phyloP scores from a whole-genome alignment of 30 jellyfish, hydroid and myxozoan species.

The Chironex yamaguchii region DNA sequence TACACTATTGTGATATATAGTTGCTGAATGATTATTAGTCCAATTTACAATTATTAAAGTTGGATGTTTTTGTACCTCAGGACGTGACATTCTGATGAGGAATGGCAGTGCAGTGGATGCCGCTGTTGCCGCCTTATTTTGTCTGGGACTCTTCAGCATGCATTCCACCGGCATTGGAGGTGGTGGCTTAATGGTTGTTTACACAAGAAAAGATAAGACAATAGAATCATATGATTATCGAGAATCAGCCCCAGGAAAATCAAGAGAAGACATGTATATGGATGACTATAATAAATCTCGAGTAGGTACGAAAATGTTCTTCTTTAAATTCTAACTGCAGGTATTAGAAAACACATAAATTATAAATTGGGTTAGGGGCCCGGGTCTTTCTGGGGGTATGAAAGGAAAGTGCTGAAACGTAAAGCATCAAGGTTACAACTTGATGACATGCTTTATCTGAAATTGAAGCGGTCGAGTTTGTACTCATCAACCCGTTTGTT shows the following conservation, averaged over 20 bases:
- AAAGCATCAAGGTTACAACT: too few relatives aligned
- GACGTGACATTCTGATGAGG: conserved; percentile 80
- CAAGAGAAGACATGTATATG: conserved; percentile 97
- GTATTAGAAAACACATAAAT: not conserved
- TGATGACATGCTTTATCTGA: too few relatives aligned
- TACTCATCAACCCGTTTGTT: too few relatives aligned
- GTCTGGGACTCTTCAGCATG: conserved; percentile 96
- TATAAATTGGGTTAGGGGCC: not conserved
- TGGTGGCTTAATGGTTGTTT: conserved; percentile 98
- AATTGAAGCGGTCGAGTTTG: too few relatives aligned
- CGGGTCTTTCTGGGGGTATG: too few relatives aligned
- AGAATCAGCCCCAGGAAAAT: conserved; percentile 96
- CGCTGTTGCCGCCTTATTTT: conserved; percentile 91
- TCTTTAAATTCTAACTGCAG: not conserved
- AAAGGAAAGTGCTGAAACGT: too few relatives aligned
- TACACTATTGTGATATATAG: too few relatives aligned
- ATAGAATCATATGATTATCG: conserved; percentile 89
- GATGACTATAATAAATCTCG: conserved; percentile 82
- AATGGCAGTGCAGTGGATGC: conserved; percentile 99
- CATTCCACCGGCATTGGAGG: conserved; percentile 99
- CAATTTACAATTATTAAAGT: too few relatives aligned
- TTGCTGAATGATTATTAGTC: too few relatives aligned
- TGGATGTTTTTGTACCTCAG: conserved; percentile 50
- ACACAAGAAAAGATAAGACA: conserved; percentile 66
- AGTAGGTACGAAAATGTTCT: conserved; percentile 60